Evolutionary conservation across 2,888 invertebrate genomes (phyloP), one percentile per base, ranked within the genome.

Genomic region (Linnaemya vulpina): DNA sequence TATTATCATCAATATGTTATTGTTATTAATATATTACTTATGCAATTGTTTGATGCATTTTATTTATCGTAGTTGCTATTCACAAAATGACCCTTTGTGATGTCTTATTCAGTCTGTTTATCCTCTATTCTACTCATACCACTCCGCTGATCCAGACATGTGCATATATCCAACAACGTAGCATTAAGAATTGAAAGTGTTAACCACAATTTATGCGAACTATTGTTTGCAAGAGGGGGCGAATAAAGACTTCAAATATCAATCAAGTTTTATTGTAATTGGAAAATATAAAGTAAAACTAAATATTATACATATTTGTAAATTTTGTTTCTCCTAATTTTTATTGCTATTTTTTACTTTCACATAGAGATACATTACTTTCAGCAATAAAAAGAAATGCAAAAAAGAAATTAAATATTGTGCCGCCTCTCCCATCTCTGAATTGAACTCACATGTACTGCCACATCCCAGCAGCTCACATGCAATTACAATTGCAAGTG

Each of bases 401-500:
- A n/a, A 17, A 49, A 17, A 49, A n/a, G 1, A 17, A 51, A 20
- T 51, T 9, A 3, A 30, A 30, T 30, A 30, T 35, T 67, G 22
- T 13, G 8, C 11, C 15, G 30, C n/a, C 5, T 17, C 30, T 35
- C 4, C 68, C 68, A 53, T 22, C 53, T 7, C 73, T 73, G 46
- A 46, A 22, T 22, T 22, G 17, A 40, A 49, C 60, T 17, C 49
- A 49, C 46, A 49, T 46, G 22, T 38, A n/a, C 38, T 17, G 25
- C 22, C 38, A 49, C 11, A 58, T 67, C 9, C n/a, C n/a, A n/a
- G 38, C 17, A 40, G 7, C 63, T 30, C 20, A 74, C 53, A 25
- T 65, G 30, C 40, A 49, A 35, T 53, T 38, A 38, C 35, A 60
- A 53, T 43, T 67, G n/a, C 73, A 73, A 79, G 65, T 79, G 63